Evolutionary conservation across 2,113 vertebrate genomes (phyloP).

Genomic region (Malurus melanocephalus): DNA sequence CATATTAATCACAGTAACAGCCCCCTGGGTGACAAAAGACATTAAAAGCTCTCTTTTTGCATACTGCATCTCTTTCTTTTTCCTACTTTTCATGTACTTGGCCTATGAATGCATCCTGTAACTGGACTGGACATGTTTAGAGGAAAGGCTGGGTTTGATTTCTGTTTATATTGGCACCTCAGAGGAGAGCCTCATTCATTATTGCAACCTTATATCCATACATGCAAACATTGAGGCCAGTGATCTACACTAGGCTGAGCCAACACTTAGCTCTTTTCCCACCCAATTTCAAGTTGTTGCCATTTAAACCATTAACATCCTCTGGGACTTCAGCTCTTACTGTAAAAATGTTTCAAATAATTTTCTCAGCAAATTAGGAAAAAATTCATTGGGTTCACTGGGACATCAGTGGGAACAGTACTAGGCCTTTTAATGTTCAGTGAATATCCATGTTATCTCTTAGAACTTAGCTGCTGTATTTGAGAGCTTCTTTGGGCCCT

Average conservation of each 20-base stretch:
- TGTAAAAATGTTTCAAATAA: not conserved
- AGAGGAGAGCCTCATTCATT: not conserved
- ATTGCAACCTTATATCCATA: not conserved
- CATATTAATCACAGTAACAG: not conserved
- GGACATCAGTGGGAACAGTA: not conserved
- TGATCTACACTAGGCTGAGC: not conserved
- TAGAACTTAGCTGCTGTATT: not conserved
- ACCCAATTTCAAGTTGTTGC: not conserved
- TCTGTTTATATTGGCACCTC: not conserved
- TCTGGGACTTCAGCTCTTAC: not conserved
- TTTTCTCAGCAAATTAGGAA: not conserved
- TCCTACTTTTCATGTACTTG: not conserved
- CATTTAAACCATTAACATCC: not conserved
- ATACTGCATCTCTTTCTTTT: not conserved
- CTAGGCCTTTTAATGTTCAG: not conserved
- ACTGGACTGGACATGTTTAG: not conserved
- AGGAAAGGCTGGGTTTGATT: not conserved
- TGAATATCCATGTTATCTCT: not conserved
- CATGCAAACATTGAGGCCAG: not conserved
- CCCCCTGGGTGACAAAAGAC: not conserved
- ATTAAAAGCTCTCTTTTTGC: not conserved
- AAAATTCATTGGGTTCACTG: not conserved
- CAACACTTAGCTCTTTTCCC: not conserved
- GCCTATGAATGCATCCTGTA: not conserved
- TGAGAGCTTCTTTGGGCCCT: not conserved